Conservation (phyloP, 2,113 vertebrate genomes). For the Tetrao urogallus region DNA sequence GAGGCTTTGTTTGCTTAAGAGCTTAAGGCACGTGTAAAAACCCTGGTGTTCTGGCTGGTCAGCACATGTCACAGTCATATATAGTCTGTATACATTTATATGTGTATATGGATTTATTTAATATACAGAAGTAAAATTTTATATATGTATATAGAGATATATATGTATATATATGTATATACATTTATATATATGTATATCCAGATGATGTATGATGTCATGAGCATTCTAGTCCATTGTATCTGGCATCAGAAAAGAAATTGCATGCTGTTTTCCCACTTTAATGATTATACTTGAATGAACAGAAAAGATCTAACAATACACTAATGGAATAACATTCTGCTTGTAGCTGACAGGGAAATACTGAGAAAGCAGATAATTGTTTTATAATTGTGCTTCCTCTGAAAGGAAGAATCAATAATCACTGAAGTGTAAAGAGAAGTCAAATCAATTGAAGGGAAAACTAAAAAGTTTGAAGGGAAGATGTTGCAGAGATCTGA, state of each 20-base stretch:
- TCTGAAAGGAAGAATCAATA: constrained; percentile 15
- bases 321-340: neutral
- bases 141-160: neutral
- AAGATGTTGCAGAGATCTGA: neutral
- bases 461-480: constrained; percentile 10
- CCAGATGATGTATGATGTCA: neutral
- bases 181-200: too few species aligned
- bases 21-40: neutral
- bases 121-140: neutral
- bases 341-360: neutral
- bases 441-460: neutral
- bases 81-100: neutral
- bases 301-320: neutral
- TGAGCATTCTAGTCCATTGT: neutral
- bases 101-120: neutral
- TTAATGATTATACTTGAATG: neutral
- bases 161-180: neutral
- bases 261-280: neutral
- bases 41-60: neutral
- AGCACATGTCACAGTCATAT: neutral
- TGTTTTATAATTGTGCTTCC: neutral
- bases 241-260: neutral
- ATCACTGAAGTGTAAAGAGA: neutral
- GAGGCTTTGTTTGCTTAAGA: neutral
- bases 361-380: neutral